Evolutionary conservation across 1,140 invertebrate genomes (phyloP).

Genomic region (Hylaeus anthracinus): DNA sequence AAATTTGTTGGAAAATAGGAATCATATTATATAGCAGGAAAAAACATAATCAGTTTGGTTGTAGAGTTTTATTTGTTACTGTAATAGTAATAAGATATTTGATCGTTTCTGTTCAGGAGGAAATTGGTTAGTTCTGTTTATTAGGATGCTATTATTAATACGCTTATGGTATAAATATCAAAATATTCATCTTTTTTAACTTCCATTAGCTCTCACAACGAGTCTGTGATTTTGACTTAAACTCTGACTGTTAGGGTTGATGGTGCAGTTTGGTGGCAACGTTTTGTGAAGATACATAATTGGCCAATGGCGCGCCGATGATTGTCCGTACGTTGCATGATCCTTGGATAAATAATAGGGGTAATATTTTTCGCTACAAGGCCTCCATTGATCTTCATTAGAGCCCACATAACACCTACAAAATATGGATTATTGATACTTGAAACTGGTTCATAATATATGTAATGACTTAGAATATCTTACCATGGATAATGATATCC

Average conservation of each 20-base stretch:
- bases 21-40: background rate
- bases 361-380: conserved; percentile 90
- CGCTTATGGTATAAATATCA: too few relatives aligned
- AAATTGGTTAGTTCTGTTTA: too few relatives aligned
- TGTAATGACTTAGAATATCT: conserved; percentile 13
- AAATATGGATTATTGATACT: background rate
- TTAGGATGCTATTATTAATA: too few relatives aligned
- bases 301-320: conserved; percentile 83
- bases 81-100: too few relatives aligned
- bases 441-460: background rate
- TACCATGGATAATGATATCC: conserved; percentile 90
- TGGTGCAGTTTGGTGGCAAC: conserved; percentile 82
- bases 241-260: conserved; percentile 42
- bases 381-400: conserved; percentile 88
- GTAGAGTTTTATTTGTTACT: too few relatives aligned
- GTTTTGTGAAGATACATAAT: conserved; percentile 85
- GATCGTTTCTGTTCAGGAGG: too few relatives aligned
- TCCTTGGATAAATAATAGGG: conserved; percentile 77
- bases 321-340: conserved; percentile 32
- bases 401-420: conserved; percentile 90
- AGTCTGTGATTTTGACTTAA: background rate
- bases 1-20: background rate
- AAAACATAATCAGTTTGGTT: too few relatives aligned
- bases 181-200: too few relatives aligned
- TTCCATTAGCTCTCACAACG: too few relatives aligned